phyloP scores from a whole-genome alignment of 2,797 vertebrate genomes.

The Gila robusta region DNA sequence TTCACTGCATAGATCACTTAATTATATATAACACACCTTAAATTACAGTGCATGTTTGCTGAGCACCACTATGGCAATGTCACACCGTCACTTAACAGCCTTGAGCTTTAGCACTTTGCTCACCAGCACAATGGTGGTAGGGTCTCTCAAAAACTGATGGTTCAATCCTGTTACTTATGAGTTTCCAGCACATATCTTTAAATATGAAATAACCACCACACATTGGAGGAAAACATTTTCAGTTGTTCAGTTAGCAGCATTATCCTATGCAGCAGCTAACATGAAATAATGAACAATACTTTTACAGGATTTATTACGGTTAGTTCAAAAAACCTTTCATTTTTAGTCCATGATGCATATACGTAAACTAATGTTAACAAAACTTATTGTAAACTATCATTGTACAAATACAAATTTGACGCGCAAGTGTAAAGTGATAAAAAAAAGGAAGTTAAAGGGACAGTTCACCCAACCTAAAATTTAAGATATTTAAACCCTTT shows the following conservation, averaged over 20 bases:
- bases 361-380: neutral
- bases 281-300: neutral
- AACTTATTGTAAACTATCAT: neutral
- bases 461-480: neutral
- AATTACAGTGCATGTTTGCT: slow-evolving; percentile 12
- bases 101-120: neutral
- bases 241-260: neutral
- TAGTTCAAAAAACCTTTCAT: neutral
- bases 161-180: neutral
- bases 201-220: neutral
- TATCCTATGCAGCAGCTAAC: neutral
- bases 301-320: neutral
- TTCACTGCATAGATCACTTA: slow-evolving; percentile 42
- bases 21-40: slow-evolving; percentile 6
- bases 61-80: neutral
- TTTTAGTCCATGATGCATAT: neutral
- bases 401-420: neutral
- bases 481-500: neutral
- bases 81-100: neutral
- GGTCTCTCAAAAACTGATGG: neutral
- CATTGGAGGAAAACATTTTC: neutral
- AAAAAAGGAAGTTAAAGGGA: neutral
- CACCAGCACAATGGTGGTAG: neutral
- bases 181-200: neutral
- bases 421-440: neutral